A percentile compares a stretch with the other conserved stretches of the same genome.
phyloP scores from a whole-genome alignment of 2,113 vertebrate species.

The Tragulus kanchil region DNA sequence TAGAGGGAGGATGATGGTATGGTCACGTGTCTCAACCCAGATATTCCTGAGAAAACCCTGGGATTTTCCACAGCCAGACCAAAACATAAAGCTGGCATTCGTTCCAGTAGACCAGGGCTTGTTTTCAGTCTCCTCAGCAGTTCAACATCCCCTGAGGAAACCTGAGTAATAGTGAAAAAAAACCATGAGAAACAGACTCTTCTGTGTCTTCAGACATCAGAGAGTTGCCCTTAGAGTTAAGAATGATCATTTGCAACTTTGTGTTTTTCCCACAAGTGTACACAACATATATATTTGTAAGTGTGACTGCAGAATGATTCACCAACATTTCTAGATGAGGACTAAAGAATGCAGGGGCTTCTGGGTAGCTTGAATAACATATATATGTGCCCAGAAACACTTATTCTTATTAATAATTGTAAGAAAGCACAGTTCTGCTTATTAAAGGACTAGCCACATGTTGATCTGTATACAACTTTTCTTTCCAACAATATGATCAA shows the following conservation, averaged over 20 bases:
- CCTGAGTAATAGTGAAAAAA: not conserved
- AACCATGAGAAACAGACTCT: not conserved
- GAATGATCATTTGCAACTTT: not conserved
- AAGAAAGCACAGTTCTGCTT: not conserved
- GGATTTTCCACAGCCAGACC: conserved; percentile 52
- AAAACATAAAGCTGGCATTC: conserved; percentile 37
- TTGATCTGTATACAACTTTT: not conserved
- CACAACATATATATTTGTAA: not conserved
- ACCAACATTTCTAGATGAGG: not conserved
- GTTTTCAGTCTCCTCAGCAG: conserved; percentile 35
- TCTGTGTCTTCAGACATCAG: conserved; percentile 28
- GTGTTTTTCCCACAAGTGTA: not conserved
- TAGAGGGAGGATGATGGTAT: not conserved
- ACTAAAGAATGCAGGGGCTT: conserved; percentile 12
- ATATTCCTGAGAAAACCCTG: conserved; percentile 60
- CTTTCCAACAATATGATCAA: not conserved
- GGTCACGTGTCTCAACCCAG: not conserved
- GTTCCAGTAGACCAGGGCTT: conserved; percentile 11
- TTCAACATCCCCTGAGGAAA: conserved; percentile 35
- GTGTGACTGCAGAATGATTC: conserved; percentile 5
- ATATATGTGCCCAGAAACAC: not conserved
- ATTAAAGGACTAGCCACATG: not conserved
- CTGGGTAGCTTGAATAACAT: not conserved
- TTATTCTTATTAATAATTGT: conserved; percentile 24
- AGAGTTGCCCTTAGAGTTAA: not conserved